Conservation (phyloP, 2,888 invertebrate species). For the Stenichneumon culpator region DNA sequence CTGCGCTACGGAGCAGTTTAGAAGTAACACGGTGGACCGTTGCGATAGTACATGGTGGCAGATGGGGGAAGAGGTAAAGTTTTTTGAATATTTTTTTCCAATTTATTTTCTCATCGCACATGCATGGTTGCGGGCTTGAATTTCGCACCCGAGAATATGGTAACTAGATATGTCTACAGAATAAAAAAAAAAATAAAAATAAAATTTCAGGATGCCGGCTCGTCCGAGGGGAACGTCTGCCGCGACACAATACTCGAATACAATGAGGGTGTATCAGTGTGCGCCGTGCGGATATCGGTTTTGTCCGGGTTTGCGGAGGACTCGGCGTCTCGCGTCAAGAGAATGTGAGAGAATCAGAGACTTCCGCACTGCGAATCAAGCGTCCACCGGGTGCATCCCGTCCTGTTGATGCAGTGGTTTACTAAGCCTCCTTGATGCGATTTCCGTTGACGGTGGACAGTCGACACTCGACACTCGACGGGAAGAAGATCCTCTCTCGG, state of each 20-base stretch:
- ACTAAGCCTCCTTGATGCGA: slow-evolving; percentile 17
- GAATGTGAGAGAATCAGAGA: neutral
- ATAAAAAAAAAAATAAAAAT: neutral
- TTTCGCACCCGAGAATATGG: slow-evolving; percentile 5
- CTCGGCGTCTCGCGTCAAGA: neutral
- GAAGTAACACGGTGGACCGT: neutral
- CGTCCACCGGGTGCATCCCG: neutral
- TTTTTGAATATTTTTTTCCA: neutral
- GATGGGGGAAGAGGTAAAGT: neutral
- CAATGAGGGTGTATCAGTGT: neutral
- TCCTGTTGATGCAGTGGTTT: neutral
- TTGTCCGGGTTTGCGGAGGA: slow-evolving; percentile 27
- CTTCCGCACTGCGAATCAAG: slow-evolving; percentile 1
- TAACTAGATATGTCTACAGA: slow-evolving; percentile 13
- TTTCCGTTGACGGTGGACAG: slow-evolving; percentile 8
- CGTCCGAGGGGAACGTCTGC: neutral
- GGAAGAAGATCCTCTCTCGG: neutral
- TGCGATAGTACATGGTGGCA: slow-evolving; percentile 2
- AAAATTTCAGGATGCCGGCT: neutral
- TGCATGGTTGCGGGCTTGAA: slow-evolving; percentile 14
- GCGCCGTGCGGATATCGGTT: slow-evolving; percentile 11
- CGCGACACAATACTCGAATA: neutral
- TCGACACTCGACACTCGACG: neutral
- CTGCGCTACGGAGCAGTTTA: neutral
- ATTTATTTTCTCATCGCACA: neutral